phyloP scores from a whole-genome alignment of 2,888 invertebrate species.

The Rotaria macrura region DNA sequence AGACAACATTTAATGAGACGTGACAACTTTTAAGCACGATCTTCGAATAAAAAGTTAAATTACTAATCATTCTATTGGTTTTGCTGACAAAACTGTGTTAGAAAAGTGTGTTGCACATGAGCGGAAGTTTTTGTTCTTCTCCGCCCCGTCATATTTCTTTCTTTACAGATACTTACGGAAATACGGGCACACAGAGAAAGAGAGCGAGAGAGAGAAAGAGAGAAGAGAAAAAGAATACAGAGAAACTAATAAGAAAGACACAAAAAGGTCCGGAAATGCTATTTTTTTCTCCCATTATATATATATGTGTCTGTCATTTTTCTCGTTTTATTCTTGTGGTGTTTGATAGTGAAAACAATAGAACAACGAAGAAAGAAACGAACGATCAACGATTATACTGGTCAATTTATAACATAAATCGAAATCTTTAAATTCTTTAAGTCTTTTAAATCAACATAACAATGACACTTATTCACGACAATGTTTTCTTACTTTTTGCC shows the following conservation, averaged over 20 bases:
- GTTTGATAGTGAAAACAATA: neutral
- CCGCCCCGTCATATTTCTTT: neutral
- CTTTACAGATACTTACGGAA: too few species aligned
- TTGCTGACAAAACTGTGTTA: neutral
- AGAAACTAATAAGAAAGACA: too few species aligned
- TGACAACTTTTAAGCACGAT: neutral
- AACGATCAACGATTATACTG: neutral
- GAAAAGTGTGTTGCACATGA: neutral
- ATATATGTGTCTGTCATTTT: neutral
- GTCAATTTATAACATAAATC: neutral
- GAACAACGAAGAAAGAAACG: neutral
- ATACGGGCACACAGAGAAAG: neutral
- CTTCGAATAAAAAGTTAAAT: neutral
- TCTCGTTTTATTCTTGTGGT: neutral
- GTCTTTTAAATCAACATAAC: neutral
- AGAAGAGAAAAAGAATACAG: too few species aligned
- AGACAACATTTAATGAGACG: neutral
- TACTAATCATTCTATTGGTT: neutral
- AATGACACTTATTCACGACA: neutral
- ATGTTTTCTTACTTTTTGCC: neutral
- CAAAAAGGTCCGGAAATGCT: neutral
- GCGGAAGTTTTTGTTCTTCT: neutral
- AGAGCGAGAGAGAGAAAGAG: neutral
- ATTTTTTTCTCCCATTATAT: neutral
- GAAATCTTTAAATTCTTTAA: neutral